Conservation (phyloP, 2,113 vertebrate genomes). For the Plecotus auritus region DNA sequence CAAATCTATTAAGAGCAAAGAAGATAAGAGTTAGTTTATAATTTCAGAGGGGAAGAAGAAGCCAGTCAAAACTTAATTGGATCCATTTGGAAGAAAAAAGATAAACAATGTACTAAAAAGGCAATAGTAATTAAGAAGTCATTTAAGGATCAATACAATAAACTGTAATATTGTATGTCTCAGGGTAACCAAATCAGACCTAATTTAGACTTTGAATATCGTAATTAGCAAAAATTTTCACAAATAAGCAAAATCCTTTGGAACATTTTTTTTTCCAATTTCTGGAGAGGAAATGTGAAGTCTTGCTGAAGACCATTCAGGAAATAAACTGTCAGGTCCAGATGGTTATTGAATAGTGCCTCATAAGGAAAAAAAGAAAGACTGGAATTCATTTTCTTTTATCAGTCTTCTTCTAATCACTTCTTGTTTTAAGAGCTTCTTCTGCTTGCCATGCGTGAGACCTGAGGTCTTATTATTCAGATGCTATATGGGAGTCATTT, state of each 20-base stretch:
- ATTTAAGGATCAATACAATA: constrained; percentile 74
- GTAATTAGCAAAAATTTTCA: constrained; percentile 61
- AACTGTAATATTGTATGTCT: constrained; percentile 64
- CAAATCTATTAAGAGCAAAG: constrained; percentile 69
- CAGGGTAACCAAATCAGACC: constrained; percentile 56
- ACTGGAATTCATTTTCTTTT: constrained; percentile 50
- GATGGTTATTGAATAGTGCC: constrained; percentile 69
- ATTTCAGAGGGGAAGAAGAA: constrained; percentile 39
- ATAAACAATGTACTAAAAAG: constrained; percentile 65
- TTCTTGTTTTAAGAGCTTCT: constrained; percentile 28
- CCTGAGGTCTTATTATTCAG: background rate
- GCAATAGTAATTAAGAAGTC: constrained; percentile 66
- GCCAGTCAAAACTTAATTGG: constrained; percentile 70
- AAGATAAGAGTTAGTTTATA: constrained; percentile 66
- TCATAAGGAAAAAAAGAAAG: background rate
- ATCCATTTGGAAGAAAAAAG: constrained; percentile 64
- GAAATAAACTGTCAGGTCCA: constrained; percentile 56
- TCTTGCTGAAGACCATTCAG: constrained; percentile 59
- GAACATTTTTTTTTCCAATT: constrained; percentile 26
- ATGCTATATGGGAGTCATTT: background rate
- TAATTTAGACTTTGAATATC: constrained; percentile 62
- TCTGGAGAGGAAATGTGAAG: constrained; percentile 62
- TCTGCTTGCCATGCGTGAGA: background rate
- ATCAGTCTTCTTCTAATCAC: constrained; percentile 17
- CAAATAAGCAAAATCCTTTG: constrained; percentile 68